These are phyloP conservation scores for Callocephalon fimbriatum DNA, from an alignment of 2,113 vertebrate genomes.

Conservation along the genomic window DNA sequence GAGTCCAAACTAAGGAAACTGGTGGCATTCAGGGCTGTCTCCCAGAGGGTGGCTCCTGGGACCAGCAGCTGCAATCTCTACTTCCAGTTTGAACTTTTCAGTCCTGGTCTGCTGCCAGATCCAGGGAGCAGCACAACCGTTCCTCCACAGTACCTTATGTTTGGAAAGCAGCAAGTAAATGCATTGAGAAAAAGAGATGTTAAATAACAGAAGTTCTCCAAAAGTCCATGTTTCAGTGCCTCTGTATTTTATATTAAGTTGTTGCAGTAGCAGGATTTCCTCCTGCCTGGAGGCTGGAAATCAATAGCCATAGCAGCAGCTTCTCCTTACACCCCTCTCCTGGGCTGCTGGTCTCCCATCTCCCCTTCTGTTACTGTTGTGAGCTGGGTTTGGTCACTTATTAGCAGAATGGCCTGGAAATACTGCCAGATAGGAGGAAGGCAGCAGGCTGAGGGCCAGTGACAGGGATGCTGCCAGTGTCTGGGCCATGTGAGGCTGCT, in stretches of 20 bases:
- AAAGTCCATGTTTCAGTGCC: neutral
- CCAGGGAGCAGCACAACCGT: neutral
- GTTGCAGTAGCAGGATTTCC: neutral
- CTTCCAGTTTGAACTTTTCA: neutral
- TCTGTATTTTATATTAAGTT: neutral
- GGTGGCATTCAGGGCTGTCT: neutral
- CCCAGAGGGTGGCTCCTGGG: neutral
- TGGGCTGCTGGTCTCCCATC: neutral
- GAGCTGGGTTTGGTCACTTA: neutral
- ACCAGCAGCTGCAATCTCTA: neutral
- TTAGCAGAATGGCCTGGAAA: neutral
- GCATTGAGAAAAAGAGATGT: neutral
- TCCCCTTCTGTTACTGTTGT: fast-evolving
- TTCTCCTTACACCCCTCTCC: neutral
- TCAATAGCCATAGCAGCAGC: fast-evolving
- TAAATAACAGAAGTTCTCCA: neutral
- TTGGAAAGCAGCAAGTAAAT: neutral
- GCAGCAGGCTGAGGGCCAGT: neutral
- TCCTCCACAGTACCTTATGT: neutral
- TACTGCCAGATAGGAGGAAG: neutral
- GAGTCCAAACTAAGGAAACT: neutral
- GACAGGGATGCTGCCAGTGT: neutral
- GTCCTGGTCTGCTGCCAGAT: neutral
- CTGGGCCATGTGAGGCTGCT: neutral
- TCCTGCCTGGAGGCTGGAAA: fast-evolving